Evolutionary conservation across 2,888 invertebrate species (phyloP).

Genomic region (Amphipoea lucens): DNA sequence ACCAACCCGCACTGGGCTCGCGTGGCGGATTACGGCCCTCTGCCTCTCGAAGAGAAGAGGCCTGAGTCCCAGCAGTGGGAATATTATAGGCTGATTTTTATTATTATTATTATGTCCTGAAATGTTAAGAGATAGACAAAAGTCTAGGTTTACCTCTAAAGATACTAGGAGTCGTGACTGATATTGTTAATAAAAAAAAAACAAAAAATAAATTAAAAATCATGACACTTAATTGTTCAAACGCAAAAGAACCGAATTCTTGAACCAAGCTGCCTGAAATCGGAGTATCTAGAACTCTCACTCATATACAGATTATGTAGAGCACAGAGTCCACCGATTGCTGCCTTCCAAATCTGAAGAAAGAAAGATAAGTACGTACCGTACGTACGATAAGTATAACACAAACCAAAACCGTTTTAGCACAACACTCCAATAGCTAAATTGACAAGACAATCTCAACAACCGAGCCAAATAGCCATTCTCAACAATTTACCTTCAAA

Average conservation of each 20-base stretch:
- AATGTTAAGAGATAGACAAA: neutral
- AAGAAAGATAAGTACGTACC: neutral
- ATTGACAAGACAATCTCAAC: slow-evolving; percentile 33
- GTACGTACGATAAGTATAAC: too few species aligned
- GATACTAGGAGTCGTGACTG: neutral
- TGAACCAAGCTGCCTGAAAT: neutral
- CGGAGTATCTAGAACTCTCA: neutral
- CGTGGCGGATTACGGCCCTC: neutral
- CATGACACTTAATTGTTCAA: neutral
- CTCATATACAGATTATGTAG: neutral
- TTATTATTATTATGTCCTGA: neutral
- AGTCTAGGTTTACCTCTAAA: neutral
- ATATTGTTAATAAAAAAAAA: neutral
- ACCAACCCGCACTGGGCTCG: neutral
- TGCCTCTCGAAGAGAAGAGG: neutral
- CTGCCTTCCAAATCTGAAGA: neutral
- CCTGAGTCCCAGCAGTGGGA: neutral
- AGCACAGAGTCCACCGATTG: neutral
- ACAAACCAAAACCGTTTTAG: neutral
- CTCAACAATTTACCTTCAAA: slow-evolving; percentile 50
- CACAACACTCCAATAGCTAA: neutral
- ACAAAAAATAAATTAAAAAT: neutral
- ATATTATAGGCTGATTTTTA: neutral
- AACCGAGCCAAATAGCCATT: slow-evolving; percentile 36
- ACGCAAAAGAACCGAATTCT: too few species aligned